Evolutionary conservation across 2,888 invertebrate species (phyloP).

Genomic region (Hydriomena furcata): DNA sequence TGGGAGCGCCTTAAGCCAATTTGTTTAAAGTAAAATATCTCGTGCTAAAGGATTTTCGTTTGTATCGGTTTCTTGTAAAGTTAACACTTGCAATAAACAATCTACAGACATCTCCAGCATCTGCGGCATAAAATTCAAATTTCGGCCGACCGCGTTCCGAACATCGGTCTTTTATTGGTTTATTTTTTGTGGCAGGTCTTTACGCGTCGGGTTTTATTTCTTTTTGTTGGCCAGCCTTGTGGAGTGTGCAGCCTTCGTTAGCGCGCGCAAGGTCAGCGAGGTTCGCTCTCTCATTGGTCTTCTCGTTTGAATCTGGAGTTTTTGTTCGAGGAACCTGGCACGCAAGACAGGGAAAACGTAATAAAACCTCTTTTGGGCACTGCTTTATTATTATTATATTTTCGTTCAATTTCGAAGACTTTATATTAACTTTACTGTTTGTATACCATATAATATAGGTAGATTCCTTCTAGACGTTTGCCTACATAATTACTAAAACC

Average conservation of each 20-base stretch:
- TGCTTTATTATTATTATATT: background rate
- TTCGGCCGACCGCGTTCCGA: constrained; percentile 58
- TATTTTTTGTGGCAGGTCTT: constrained; percentile 78
- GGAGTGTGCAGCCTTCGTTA: constrained; percentile 76
- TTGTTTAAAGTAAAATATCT: too few relatives aligned
- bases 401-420: too few relatives aligned
- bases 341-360: constrained; percentile 27
- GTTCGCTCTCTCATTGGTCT: constrained; percentile 52
- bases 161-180: constrained; percentile 63
- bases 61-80: constrained; percentile 16
- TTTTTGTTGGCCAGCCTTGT: constrained; percentile 69
- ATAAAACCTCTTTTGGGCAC: constrained; percentile 16
- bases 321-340: constrained; percentile 35
- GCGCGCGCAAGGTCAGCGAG: constrained; percentile 72
- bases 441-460: too few relatives aligned
- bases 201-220: constrained; percentile 57
- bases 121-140: constrained; percentile 42
- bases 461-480: too few relatives aligned
- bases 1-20: too few relatives aligned
- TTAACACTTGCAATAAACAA: constrained; percentile 37
- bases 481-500: too few relatives aligned
- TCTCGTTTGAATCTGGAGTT: constrained; percentile 37
- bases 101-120: constrained; percentile 32
- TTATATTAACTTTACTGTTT: too few relatives aligned
- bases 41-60: background rate